Conservation (phyloP, 2,113 vertebrate species). For the Collichthys lucidus region DNA sequence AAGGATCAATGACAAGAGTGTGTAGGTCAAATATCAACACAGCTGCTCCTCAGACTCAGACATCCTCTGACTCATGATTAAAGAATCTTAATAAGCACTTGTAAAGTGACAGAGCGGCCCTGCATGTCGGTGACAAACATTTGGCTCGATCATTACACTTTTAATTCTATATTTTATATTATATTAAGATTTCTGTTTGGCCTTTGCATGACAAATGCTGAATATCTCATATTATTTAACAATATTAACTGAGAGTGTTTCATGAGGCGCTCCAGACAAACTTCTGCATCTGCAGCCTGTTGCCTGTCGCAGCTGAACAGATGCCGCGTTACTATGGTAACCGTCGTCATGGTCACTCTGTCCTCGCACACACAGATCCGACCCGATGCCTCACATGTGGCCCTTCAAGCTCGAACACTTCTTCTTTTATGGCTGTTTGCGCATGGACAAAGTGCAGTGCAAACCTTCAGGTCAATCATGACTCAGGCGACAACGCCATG, state of each 20-base stretch:
- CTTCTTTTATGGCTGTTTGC: no score
- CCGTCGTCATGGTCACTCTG: not conserved
- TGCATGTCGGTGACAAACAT: not conserved
- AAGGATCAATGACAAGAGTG: not conserved
- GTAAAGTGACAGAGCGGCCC: no score
- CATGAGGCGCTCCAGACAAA: not conserved
- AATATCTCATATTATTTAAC: not conserved
- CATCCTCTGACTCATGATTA: no score
- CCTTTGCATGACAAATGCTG: no score
- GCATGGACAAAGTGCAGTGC: not conserved
- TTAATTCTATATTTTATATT: no score
- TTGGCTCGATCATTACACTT: not conserved
- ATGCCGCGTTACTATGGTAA: conserved; percentile 47
- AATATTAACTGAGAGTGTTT: not conserved
- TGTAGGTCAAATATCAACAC: not conserved
- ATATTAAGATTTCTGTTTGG: no score
- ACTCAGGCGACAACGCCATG: not conserved
- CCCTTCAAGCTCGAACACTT: not conserved
- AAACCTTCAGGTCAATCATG: not conserved
- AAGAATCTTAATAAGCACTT: no score
- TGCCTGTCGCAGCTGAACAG: conserved; percentile 43
- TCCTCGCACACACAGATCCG: conserved; percentile 2
- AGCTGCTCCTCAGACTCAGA: not conserved
- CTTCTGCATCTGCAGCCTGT: not conserved
- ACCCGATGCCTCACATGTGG: not conserved